Percentiles rank a stretch among this genome's conserved stretches.
phyloP scores from a whole-genome alignment of 2,888 invertebrate species.

The Mimas tiliae region DNA sequence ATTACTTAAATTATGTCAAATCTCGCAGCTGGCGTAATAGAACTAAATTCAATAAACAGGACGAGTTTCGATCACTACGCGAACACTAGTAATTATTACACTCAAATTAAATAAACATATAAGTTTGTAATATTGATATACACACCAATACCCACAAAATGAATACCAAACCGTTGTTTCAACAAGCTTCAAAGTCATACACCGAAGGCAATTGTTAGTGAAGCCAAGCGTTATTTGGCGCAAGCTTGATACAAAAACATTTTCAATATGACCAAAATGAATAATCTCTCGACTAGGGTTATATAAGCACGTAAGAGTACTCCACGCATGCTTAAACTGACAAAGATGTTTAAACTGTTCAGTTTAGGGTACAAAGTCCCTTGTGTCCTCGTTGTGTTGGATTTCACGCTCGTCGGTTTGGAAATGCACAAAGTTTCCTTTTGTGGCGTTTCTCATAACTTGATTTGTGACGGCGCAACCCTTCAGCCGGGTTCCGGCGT shows the following conservation, averaged over 20 bases:
- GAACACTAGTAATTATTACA: too few species aligned
- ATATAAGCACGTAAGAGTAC: slow-evolving; percentile 45
- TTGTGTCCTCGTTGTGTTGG: slow-evolving; percentile 51
- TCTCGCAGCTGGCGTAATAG: too few species aligned
- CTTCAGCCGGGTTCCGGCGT: slow-evolving; percentile 76
- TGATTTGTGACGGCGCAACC: slow-evolving; percentile 84
- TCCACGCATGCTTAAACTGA: slow-evolving; percentile 37
- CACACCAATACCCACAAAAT: neutral
- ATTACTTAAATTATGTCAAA: too few species aligned
- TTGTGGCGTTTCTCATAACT: slow-evolving; percentile 83
- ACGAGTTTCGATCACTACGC: too few species aligned
- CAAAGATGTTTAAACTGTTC: slow-evolving; percentile 40
- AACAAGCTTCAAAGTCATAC: slow-evolving; percentile 13
- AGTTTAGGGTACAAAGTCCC: slow-evolving; percentile 54
- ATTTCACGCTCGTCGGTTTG: slow-evolving; percentile 80
- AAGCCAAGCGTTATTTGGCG: slow-evolving; percentile 26
- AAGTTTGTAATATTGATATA: neutral
- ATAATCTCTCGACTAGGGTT: slow-evolving; percentile 59
- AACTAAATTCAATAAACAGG: too few species aligned
- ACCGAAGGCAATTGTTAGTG: slow-evolving; percentile 21
- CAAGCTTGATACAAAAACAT: slow-evolving; percentile 46
- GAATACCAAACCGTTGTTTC: neutral
- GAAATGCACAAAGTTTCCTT: slow-evolving; percentile 85
- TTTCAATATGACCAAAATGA: slow-evolving; percentile 57
- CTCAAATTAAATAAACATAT: neutral